Conservation (phyloP, 2,113 vertebrate genomes). For the Neodon shergylaensis region DNA sequence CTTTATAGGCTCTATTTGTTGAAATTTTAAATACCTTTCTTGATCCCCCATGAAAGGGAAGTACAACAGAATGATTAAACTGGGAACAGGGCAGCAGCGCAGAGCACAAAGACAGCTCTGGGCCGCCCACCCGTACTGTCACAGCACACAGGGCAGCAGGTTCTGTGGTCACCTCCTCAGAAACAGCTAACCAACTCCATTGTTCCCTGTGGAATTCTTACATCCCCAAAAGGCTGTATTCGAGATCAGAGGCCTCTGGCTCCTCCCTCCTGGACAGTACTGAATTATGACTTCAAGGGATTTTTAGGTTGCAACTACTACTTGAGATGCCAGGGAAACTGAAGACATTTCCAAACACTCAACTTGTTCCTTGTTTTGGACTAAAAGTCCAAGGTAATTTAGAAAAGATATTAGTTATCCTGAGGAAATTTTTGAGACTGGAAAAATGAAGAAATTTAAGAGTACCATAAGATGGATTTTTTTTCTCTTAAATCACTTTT, state of each 20-base stretch:
- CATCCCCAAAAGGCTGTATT: constrained; percentile 29
- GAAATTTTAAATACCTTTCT: constrained; percentile 61
- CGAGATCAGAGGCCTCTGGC: constrained; percentile 34
- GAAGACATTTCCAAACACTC: neutral
- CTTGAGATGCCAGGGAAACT: constrained; percentile 8
- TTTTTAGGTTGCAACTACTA: constrained; percentile 19
- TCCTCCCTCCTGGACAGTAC: constrained; percentile 51
- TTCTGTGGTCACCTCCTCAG: constrained; percentile 16
- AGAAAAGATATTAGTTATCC: neutral
- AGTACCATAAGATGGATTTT: neutral
- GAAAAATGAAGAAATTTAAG: constrained; percentile 14
- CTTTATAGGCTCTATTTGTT: constrained; percentile 21
- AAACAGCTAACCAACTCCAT: constrained; percentile 47
- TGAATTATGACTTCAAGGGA: constrained; percentile 21
- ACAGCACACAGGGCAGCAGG: neutral
- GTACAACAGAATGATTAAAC: constrained; percentile 52
- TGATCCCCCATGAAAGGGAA: constrained; percentile 29
- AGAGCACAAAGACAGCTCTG: constrained; percentile 54
- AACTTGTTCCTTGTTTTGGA: constrained; percentile 18
- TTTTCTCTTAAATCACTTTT: neutral
- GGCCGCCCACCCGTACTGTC: neutral
- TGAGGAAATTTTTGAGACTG: neutral
- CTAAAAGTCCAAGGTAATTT: neutral
- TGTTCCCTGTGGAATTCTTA: neutral
- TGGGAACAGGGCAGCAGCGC: neutral